A percentile compares a stretch with the other conserved stretches of the same genome.
phyloP scores from a whole-genome alignment of 1,140 invertebrate genomes.

The Caerostris darwini region DNA sequence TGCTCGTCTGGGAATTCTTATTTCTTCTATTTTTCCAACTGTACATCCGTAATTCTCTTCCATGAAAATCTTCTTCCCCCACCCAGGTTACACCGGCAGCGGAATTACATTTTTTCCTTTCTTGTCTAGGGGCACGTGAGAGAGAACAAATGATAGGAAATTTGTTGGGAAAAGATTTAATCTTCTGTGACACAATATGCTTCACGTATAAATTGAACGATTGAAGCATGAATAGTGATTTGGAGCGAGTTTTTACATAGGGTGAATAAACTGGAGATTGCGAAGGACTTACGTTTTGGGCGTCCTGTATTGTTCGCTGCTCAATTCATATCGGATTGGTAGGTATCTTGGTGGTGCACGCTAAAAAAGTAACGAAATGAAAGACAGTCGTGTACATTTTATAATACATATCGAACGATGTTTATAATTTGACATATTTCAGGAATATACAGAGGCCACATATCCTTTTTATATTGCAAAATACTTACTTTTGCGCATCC shows the following conservation, averaged over 20 bases:
- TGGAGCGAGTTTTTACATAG: not conserved
- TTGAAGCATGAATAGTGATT: not conserved
- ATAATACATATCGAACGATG: no score
- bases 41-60: slow-evolving; percentile 39
- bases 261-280: not conserved
- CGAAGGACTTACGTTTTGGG: not conserved
- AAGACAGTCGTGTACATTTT: no score
- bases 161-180: slow-evolving; percentile 49
- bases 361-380: no score
- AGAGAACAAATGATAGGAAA: slow-evolving; percentile 33
- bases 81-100: not conserved
- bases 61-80: not conserved
- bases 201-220: slow-evolving; percentile 27
- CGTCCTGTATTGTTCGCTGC: not conserved
- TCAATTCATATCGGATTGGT: no score
- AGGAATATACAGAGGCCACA: no score
- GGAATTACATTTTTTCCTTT: not conserved
- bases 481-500: no score
- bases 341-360: no score
- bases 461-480: no score
- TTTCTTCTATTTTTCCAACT: not conserved
- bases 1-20: slow-evolving; percentile 26
- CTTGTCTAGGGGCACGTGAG: not conserved
- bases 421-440: no score
- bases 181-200: slow-evolving; percentile 37